Evolutionary conservation across 2,888 invertebrate species (phyloP).

Genomic region (Thecophora atra): DNA sequence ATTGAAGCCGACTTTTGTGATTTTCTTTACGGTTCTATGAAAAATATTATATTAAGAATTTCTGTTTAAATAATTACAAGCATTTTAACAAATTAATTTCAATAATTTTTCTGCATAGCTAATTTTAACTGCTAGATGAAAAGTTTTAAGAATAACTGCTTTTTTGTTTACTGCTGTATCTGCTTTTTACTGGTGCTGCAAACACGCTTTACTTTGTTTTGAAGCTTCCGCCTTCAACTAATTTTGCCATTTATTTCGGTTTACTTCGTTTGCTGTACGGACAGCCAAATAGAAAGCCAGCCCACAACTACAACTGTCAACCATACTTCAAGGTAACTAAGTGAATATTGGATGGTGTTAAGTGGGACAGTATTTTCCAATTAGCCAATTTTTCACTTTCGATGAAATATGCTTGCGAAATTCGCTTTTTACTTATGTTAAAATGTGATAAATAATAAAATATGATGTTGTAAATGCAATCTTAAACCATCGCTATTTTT

Average conservation of each 20-base stretch:
- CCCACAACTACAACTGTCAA: slow-evolving; percentile 18
- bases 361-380: neutral
- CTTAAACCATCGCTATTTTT: no score
- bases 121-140: no score
- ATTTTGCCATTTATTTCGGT: neutral
- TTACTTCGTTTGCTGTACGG: neutral
- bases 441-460: neutral
- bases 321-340: slow-evolving; percentile 21
- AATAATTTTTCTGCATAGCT: no score
- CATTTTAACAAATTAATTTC: no score
- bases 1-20: neutral
- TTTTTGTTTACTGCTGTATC: neutral
- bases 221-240: neutral
- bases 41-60: no score
- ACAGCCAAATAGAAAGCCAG: neutral
- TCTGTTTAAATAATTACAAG: no score
- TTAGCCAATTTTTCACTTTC: neutral
- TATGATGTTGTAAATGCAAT: no score
- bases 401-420: neutral
- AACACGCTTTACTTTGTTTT: neutral
- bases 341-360: neutral
- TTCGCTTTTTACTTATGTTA: neutral
- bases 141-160: no score
- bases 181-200: neutral
- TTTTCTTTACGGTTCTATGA: neutral